Percentiles rank a stretch among this genome's conserved stretches.
phyloP scores from a whole-genome alignment of 2,888 invertebrate genomes.

The Hypercompe scribonia region DNA sequence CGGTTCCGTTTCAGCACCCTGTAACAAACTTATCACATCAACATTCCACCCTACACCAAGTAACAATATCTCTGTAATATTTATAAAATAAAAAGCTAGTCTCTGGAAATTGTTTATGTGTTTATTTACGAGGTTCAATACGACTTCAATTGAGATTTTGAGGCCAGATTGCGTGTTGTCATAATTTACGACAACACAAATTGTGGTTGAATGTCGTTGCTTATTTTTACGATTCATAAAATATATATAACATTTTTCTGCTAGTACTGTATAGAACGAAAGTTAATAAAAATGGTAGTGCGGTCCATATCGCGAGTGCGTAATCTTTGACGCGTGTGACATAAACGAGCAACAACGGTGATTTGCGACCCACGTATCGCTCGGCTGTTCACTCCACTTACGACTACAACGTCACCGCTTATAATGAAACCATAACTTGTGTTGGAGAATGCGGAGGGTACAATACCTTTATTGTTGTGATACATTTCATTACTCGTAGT shows the following conservation, averaged over 20 bases:
- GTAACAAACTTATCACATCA: constrained; percentile 52
- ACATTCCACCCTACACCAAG: neutral
- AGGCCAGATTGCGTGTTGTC: constrained; percentile 3
- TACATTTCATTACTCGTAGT: constrained; percentile 4
- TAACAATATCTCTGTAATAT: neutral
- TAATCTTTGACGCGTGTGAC: neutral
- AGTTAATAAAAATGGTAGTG: neutral
- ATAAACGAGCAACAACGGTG: constrained; percentile 1
- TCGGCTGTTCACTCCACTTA: neutral
- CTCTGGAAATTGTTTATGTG: constrained; percentile 1
- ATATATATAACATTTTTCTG: constrained; percentile 5
- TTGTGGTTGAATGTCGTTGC: neutral
- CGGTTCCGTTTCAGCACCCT: constrained; percentile 95
- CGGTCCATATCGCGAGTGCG: neutral
- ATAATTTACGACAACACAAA: constrained; percentile 4
- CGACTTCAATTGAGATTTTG: constrained; percentile 1
- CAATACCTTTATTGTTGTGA: constrained; percentile 9
- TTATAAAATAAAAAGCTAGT: neutral
- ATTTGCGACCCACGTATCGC: neutral
- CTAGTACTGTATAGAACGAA: neutral
- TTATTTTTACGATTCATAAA: constrained; percentile 4
- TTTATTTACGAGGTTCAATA: constrained; percentile 6
- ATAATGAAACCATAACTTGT: constrained; percentile 1
- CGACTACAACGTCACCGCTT: neutral
- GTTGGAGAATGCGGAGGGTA: neutral